Conservation (phyloP, 2,797 vertebrate species). For the Xiphorhynchus erythropygius region DNA sequence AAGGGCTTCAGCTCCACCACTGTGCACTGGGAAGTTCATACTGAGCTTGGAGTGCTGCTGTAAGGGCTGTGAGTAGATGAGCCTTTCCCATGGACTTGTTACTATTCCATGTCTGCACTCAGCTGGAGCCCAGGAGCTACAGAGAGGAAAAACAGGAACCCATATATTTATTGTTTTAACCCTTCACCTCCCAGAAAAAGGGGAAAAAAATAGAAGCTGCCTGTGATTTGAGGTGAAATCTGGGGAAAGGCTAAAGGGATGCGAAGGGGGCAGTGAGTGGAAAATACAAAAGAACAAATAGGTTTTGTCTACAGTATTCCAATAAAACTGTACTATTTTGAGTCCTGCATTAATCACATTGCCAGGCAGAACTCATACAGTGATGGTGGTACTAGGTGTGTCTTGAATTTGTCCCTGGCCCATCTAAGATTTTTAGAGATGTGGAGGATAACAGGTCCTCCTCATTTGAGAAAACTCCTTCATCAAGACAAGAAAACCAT, state of each 20-base stretch:
- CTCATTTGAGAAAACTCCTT: neutral
- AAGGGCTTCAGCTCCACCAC: neutral
- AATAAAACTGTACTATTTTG: neutral
- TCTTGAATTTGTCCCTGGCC: neutral
- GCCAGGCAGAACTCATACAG: neutral
- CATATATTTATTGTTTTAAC: slow-evolving; percentile 60
- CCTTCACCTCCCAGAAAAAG: neutral
- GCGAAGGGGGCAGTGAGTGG: neutral
- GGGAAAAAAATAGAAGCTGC: neutral
- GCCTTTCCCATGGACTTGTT: slow-evolving; percentile 57
- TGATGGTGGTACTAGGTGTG: neutral
- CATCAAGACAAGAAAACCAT: neutral
- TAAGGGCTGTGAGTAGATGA: slow-evolving; percentile 49
- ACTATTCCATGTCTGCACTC: slow-evolving; percentile 25
- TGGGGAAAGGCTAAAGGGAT: neutral
- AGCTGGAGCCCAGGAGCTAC: slow-evolving; percentile 50
- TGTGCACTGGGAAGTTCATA: neutral
- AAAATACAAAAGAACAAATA: neutral
- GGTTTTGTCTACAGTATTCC: neutral
- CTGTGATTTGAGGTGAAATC: slow-evolving; percentile 10
- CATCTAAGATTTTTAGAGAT: neutral
- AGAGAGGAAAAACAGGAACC: slow-evolving; percentile 50
- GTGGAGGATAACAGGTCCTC: neutral
- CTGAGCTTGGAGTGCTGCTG: neutral
- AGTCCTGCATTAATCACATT: neutral